Conservation (phyloP, 2,113 vertebrate species). For the Dolichallabes microphthalmus region DNA sequence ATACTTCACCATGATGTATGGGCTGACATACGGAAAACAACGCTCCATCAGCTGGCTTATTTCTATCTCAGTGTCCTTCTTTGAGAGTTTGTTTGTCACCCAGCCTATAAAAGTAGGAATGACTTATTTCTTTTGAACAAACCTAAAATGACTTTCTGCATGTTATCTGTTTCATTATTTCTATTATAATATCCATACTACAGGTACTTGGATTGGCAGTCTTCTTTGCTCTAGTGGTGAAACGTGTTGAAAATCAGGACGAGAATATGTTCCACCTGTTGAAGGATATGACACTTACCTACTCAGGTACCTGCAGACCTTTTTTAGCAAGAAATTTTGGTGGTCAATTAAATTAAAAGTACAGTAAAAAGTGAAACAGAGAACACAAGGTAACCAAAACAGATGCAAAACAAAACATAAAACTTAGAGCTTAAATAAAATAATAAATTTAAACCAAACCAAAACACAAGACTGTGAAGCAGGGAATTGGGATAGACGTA, state of each 20-base stretch:
- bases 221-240: constrained; percentile 92
- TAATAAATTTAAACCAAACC: too few relatives aligned
- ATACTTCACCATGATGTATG: too few relatives aligned
- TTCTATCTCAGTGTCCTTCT: constrained; percentile 87
- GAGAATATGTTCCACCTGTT: constrained; percentile 2
- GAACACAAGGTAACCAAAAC: too few relatives aligned
- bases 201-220: constrained; percentile 94
- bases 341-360: too few relatives aligned
- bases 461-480: too few relatives aligned
- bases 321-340: too few relatives aligned
- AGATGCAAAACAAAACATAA: too few relatives aligned
- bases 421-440: too few relatives aligned
- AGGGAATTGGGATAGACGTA: too few relatives aligned
- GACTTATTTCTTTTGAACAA: constrained; percentile 25
- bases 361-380: too few relatives aligned
- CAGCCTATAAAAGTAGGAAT: constrained; percentile 88
- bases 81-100: constrained; percentile 90
- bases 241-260: constrained; percentile 76
- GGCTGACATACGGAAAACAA: constrained; percentile 85
- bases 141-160: constrained; percentile 50
- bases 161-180: neutral
- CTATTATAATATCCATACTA: neutral
- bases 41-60: constrained; percentile 92
- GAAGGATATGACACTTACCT: constrained; percentile 18
- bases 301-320: constrained; percentile 46